These are phyloP conservation scores for Parazoanthus darwini DNA, from an alignment of 92 coral and sea anemone species.

Conservation along the genomic window DNA sequence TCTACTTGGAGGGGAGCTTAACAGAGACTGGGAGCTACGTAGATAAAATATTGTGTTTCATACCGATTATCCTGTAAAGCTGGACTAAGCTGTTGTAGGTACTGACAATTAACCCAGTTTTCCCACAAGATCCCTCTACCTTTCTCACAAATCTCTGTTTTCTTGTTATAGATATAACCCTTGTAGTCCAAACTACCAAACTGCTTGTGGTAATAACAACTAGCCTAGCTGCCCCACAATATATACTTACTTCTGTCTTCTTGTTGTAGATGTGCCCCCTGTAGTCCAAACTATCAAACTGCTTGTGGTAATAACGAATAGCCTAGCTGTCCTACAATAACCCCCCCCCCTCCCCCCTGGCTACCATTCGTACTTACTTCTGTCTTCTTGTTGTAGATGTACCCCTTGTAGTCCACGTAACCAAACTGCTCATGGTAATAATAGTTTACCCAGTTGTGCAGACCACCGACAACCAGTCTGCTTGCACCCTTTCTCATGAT, in stretches of 20 bases:
- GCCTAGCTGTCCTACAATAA: background rate
- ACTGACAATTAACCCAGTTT: slow-evolving; percentile 2
- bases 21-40: too few species aligned
- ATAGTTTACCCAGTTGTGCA: slow-evolving; percentile 50
- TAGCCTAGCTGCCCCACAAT: background rate
- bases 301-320: slow-evolving; percentile 32
- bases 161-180: slow-evolving; percentile 1
- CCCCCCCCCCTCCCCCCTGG: background rate
- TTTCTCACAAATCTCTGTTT: slow-evolving; percentile 19
- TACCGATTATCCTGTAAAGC: too few species aligned
- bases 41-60: too few species aligned
- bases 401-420: slow-evolving; percentile 36
- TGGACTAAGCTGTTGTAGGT: background rate
- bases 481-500: background rate
- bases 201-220: slow-evolving; percentile 31
- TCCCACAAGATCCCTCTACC: background rate
- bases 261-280: slow-evolving; percentile 2
- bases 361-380: slow-evolving; percentile 19
- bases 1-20: too few species aligned
- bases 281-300: slow-evolving; percentile 11
- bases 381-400: background rate
- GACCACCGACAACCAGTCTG: slow-evolving; percentile 28
- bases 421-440: slow-evolving; percentile 34
- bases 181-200: slow-evolving; percentile 10
- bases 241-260: slow-evolving; percentile 30